Base-by-base conservation (phyloP, 2,113 vertebrate species). In the Thinocorus orbignyianus region DNA sequence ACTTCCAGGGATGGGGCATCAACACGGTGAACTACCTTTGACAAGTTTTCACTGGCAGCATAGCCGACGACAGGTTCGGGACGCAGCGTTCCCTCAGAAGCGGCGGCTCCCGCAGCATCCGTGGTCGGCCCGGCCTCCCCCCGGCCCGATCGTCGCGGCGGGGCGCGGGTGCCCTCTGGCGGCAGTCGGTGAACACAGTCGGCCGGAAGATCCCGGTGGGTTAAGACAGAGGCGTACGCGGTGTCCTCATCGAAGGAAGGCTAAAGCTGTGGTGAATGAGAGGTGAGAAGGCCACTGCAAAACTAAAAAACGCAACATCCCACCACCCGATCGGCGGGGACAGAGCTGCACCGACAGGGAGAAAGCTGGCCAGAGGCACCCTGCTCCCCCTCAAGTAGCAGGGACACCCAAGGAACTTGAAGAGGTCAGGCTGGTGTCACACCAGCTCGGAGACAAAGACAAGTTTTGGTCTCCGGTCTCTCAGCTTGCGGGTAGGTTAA, bases 341-440 rank as follows among this genome's bases (percentile, higher is more conserved):
- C n/a, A n/a, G n/a, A n/a, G n/a, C n/a, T n/a, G 39, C 9, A 1
- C 60, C 4, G 24, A 8, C 8, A 3, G 28, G 3, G 17, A 5
- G 35, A 31, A 30, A 23, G 4, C 0, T 6, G n/a, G 30, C 10
- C 49, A 4, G 39, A 1, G 26, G 17, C 48, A 23, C 33, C 0
- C 6, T 3, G 1, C 17, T 44, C 39, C 31, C 14, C 0, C 52
- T 3, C 7, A 2, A 66, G 46, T 19, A 5, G 7, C 2, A 3
- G 19, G n/a, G 37, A 3, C 48, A 16, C 24, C 4, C 2, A 13
- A 20, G 33, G 24, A 25, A 3, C 22, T 2, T 7, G 4, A 9
- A n/a, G 22, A 1, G 13, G 14, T 11, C 48, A 28, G 30, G 49
- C 72, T 18, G 37, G 26, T 1, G 4, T 46, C 13, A 1, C 20